These are phyloP conservation scores for Parapsyche elsis DNA, from an alignment of 1,140 invertebrate species.

Conservation along the genomic window DNA sequence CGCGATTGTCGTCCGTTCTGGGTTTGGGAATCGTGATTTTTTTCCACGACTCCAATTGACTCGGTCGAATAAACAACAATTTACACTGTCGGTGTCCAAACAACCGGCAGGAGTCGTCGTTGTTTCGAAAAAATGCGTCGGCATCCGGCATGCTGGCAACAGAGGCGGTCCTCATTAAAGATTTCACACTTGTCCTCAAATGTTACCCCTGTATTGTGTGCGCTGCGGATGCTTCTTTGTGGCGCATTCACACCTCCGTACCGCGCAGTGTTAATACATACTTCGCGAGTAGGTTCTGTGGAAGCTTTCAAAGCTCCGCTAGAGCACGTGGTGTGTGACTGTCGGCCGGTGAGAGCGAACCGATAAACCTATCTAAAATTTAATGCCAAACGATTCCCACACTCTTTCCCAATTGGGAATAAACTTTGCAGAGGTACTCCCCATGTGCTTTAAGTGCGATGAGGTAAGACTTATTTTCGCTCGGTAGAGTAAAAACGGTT, in stretches of 20 bases:
- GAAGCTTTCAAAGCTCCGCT: neutral
- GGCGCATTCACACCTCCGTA: neutral
- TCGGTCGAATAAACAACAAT: slow-evolving; percentile 38
- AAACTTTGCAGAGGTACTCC: too few species aligned
- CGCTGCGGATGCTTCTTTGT: neutral
- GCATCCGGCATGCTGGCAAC: slow-evolving; percentile 41
- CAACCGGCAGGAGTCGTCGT: slow-evolving; percentile 1
- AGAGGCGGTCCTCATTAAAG: slow-evolving; percentile 52
- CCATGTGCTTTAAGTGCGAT: too few species aligned
- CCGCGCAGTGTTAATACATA: neutral
- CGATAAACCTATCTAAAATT: too few species aligned
- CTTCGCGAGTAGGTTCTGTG: neutral
- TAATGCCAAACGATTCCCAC: too few species aligned
- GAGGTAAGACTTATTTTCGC: too few species aligned
- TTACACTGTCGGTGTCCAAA: slow-evolving; percentile 30
- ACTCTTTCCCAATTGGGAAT: too few species aligned
- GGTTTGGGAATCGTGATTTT: neutral
- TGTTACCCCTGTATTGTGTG: slow-evolving; percentile 50
- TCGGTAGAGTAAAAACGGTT: too few species aligned
- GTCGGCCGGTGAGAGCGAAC: too few species aligned
- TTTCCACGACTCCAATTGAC: neutral
- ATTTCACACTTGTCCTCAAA: slow-evolving; percentile 56
- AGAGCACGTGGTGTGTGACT: neutral
- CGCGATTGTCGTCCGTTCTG: neutral
- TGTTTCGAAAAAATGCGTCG: slow-evolving; percentile 48